Base-by-base conservation (phyloP, 2,113 vertebrate species). In the Takifugu bimaculatus region DNA sequence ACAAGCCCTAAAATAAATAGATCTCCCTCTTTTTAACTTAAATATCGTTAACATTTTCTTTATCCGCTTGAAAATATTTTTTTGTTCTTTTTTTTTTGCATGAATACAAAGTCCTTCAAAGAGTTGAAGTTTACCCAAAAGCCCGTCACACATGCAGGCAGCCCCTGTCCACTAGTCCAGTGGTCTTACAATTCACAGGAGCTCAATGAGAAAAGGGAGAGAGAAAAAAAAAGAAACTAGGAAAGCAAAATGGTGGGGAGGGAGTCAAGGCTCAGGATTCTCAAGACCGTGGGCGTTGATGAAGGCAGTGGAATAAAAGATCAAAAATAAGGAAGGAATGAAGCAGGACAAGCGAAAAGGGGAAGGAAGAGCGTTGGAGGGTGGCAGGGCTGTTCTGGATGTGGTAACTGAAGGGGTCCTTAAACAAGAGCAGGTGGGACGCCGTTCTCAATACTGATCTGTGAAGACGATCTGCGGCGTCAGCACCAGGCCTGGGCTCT, bases 401-500 rank as follows among this genome's bases (percentile, higher is more conserved):
- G 63, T 72, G 78, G 75, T 74, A 77, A 83, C 69, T 70, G 70
- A 69, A 56, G 70, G 75, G 62, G 20, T 20, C 20, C 20, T 20
- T 20, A 20, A 20, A 20, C 20, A 20, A 20, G 20, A 20, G 60
- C 68, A 77, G 72, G 70, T 65, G 65, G 76, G 53, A 51, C 57
- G 66, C 57, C 63, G 26, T 55, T 77, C 58, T 73, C 68, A 87
- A 88, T 77, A 85, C 83, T 81, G 81, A 80, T 78, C 26, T 71
- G 65, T 74, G 76, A 74, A 39, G 64, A 59, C 12, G 13, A 51
- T 57, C 71, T 67, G 61, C 52, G 57, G 51, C 59, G 80, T 84
- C 92, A 92, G 76, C 88, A 88, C 90, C 87, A 92, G 13, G 85
- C 77, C 74, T 88, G 87, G 15, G 72, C 85, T 80, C 88, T 88